Evolutionary conservation across 2,113 vertebrate genomes (phyloP).

Genomic region (Acrocephalus kingi): DNA sequence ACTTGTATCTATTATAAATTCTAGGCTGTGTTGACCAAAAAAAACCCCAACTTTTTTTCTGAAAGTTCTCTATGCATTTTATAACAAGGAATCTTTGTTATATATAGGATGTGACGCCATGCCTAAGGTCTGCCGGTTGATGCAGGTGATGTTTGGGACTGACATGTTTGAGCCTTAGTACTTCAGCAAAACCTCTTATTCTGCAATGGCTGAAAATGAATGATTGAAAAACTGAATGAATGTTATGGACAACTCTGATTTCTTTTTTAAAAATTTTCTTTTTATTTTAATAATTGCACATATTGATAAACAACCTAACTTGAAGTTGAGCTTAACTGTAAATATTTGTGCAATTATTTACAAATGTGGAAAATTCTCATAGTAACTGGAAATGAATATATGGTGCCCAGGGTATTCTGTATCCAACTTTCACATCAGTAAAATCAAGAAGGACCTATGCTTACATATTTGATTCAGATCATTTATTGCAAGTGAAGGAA

Average conservation of each 20-base stretch:
- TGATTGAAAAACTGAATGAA: background rate
- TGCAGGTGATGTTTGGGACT: background rate
- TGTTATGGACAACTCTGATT: rapidly evolving
- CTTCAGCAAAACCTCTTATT: background rate
- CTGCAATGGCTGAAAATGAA: background rate
- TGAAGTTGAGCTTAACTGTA: background rate
- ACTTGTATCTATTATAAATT: background rate
- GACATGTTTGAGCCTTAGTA: background rate
- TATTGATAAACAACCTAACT: background rate
- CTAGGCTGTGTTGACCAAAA: background rate
- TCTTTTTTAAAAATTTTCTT: rapidly evolving
- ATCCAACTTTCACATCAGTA: background rate
- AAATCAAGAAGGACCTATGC: background rate
- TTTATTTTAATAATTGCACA: background rate
- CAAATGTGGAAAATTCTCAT: background rate
- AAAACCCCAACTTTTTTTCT: background rate
- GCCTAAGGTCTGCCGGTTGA: background rate
- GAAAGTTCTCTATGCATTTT: background rate
- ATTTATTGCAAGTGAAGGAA: background rate
- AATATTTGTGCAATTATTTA: background rate
- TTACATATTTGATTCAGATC: background rate
- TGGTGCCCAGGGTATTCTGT: background rate
- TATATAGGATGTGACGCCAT: background rate
- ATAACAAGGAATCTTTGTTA: background rate
- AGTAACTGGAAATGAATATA: background rate